Base-by-base conservation (phyloP, 2,888 invertebrate genomes). In the Schizaphis graminum region DNA sequence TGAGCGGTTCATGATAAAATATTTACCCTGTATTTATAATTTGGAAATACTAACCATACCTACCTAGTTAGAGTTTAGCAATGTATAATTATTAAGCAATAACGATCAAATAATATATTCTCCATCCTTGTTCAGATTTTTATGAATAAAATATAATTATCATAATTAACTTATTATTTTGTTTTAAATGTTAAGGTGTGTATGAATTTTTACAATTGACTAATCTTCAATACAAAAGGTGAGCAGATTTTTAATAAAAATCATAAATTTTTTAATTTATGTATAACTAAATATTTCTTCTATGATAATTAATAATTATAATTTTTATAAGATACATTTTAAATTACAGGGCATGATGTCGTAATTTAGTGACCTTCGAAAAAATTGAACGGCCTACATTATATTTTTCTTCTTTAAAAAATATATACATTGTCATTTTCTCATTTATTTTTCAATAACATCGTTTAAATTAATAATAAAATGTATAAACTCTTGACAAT, bases 381-480 rank as follows among this genome's bases (percentile, higher is more conserved):
- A 47, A 93, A 89, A 89, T 93, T n/a, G 89, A 41, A 89, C 47
- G 89, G n/a, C 77, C 93, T 84, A 89, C 10, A 84, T 93, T 93
- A 89, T 89, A 53, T 35, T 56, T 93, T 93, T 84, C 93, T 89
- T 93, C 89, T 93, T 93, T 85, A 89, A 84, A 93, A 89, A n/a
- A n/a, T n/a, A 24, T 13, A 49, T 28, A 56, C 91, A 92, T 89
- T 93, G 84, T 89, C n/a, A 84, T 93, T 93, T 93, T 89, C 84
- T 93, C 24, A 84, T 93, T 93, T 84, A 84, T 84, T 84, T 56
- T 93, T 49, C 49, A 87, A 91, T 85, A 61, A 92, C 11, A 89
- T 85, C 56, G 89, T 89, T 84, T 92, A 84, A 47, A 89, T 56
- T 47, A n/a, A 89, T 87, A 89, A 93, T 35, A 89, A 47, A 89